Evolutionary conservation across 2,888 invertebrate genomes (phyloP).

Genomic region (Celastrina argiolus): DNA sequence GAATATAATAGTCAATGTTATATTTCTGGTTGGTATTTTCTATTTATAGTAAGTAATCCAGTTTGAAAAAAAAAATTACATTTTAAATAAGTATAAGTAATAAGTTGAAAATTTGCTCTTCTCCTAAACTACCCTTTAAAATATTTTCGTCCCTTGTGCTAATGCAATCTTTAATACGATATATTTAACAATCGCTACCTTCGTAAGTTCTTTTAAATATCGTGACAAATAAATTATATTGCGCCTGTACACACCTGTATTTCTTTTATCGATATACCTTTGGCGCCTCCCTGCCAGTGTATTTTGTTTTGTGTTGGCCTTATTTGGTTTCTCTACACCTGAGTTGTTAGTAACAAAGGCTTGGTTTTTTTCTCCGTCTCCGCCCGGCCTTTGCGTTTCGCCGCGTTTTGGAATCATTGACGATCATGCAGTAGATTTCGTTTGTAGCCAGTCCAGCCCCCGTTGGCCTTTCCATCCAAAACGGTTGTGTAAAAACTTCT

Average conservation of each 20-base stretch:
- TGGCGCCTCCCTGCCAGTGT: slow-evolving; percentile 49
- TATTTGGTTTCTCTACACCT: slow-evolving; percentile 68
- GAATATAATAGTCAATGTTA: neutral
- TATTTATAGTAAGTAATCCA: no score
- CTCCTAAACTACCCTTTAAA: no score
- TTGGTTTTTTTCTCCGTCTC: slow-evolving; percentile 62
- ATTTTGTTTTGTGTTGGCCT: slow-evolving; percentile 51
- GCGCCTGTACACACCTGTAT: slow-evolving; percentile 17
- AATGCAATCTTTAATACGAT: neutral
- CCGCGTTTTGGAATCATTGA: slow-evolving; percentile 62
- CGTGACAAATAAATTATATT: slow-evolving; percentile 1
- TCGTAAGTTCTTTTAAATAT: neutral
- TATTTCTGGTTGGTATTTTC: no score
- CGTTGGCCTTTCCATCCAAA: neutral
- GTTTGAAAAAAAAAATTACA: no score
- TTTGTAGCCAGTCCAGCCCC: neutral
- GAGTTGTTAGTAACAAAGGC: slow-evolving; percentile 75
- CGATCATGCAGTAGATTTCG: slow-evolving; percentile 55
- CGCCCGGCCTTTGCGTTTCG: slow-evolving; percentile 60
- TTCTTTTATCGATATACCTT: slow-evolving; percentile 51
- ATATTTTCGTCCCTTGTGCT: neutral
- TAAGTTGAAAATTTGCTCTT: no score
- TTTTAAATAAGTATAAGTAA: no score
- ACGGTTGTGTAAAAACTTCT: neutral
- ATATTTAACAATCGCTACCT: neutral